Percentiles rank a stretch among this genome's conserved stretches.
Evolutionary conservation across 2,888 invertebrate genomes (phyloP).

Genomic region (Drosophila neonasuta): DNA sequence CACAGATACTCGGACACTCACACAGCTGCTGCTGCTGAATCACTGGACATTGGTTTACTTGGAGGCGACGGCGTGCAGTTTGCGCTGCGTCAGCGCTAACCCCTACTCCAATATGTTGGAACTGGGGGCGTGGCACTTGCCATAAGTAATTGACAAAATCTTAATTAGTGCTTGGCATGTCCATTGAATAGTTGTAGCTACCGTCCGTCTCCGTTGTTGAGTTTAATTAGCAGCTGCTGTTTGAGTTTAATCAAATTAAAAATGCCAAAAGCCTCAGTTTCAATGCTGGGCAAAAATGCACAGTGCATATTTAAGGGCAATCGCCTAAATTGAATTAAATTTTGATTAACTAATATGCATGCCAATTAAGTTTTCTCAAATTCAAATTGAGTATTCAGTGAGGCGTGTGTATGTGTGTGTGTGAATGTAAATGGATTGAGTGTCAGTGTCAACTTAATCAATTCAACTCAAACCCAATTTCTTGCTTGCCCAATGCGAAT

Average conservation of each 20-base stretch:
- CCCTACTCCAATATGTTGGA: neutral
- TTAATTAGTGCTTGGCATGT: constrained; percentile 78
- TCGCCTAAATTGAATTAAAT: constrained; percentile 52
- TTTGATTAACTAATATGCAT: constrained; percentile 46
- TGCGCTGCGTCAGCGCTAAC: constrained; percentile 62
- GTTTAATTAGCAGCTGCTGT: constrained; percentile 69
- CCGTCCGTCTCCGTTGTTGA: constrained; percentile 60
- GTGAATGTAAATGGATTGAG: constrained; percentile 17
- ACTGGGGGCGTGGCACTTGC: constrained; percentile 60
- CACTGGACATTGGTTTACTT: constrained; percentile 3
- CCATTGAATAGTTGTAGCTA: constrained; percentile 64
- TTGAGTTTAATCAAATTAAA: constrained; percentile 75
- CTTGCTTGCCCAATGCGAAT: neutral
- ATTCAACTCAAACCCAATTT: constrained; percentile 32
- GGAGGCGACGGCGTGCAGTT: constrained; percentile 54
- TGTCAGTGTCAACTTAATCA: constrained; percentile 55
- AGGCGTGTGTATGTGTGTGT: constrained; percentile 5
- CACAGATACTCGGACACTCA: constrained; percentile 46
- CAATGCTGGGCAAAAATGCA: constrained; percentile 21
- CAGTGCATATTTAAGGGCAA: constrained; percentile 31
- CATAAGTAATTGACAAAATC: constrained; percentile 77
- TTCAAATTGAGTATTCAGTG: neutral
- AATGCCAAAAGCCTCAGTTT: constrained; percentile 35
- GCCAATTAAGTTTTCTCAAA: constrained; percentile 41
- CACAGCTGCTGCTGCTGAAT: neutral